These are phyloP conservation scores for Cantharis lateralis DNA, from an alignment of 2,888 invertebrate species.

Conservation along the genomic window DNA sequence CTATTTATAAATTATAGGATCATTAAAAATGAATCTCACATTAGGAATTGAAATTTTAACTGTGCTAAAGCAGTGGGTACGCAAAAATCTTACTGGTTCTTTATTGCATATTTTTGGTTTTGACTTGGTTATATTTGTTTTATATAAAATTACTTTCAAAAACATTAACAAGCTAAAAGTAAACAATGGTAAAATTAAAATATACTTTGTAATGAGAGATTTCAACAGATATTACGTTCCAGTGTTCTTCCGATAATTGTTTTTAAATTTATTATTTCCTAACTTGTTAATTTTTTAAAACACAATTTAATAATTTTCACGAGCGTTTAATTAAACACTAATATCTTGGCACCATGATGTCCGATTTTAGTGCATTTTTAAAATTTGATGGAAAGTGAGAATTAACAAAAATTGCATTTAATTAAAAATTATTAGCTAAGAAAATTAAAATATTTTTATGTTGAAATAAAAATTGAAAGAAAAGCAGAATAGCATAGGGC, in stretches of 20 bases:
- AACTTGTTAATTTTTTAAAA: neutral
- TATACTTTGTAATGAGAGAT: neutral
- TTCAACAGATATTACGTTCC: no score
- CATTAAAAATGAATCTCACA: neutral
- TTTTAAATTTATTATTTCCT: neutral
- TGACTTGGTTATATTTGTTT: neutral
- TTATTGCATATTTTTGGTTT: neutral
- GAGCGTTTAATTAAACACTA: no score
- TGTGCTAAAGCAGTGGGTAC: neutral
- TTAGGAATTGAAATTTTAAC: neutral
- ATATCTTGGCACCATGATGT: no score
- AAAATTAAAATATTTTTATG: no score
- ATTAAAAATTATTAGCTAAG: no score
- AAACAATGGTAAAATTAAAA: neutral
- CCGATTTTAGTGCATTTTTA: no score
- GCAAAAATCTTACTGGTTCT: neutral
- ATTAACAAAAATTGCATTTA: no score
- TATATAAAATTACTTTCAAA: neutral
- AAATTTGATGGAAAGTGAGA: no score
- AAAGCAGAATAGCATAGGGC: no score
- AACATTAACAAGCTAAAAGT: neutral
- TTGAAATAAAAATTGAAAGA: no score
- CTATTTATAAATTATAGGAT: slow-evolving; percentile 20
- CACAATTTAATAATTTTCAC: neutral
- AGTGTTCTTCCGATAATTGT: no score